Conservation (phyloP, 2,797 vertebrate species). For the Microhierax caerulescens region DNA sequence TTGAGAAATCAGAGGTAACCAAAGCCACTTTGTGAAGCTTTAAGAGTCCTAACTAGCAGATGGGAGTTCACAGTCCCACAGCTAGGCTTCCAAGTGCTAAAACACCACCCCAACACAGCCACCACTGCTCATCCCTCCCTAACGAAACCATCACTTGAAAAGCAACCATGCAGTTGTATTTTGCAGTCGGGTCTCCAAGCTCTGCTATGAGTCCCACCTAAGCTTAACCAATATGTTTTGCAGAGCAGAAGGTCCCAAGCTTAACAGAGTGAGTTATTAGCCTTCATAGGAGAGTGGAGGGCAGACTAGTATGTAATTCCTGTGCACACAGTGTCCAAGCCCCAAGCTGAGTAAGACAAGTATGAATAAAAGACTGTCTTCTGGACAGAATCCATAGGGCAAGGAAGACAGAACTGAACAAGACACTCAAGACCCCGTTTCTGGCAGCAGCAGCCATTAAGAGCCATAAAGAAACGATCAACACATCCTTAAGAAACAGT, state of each 20-base stretch:
- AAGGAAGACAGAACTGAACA: background rate
- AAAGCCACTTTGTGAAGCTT: background rate
- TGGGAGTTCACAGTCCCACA: background rate
- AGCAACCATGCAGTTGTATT: background rate
- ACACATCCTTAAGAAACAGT: background rate
- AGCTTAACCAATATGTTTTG: rapidly evolving
- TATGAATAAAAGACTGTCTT: background rate
- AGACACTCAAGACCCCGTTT: background rate
- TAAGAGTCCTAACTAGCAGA: background rate
- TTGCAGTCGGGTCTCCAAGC: background rate
- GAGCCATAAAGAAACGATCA: background rate
- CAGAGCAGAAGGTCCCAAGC: background rate
- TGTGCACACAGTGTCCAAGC: background rate
- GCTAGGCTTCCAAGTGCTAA: background rate
- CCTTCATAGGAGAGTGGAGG: background rate
- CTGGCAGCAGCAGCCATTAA: background rate
- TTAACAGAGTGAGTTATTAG: background rate
- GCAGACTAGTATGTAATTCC: background rate
- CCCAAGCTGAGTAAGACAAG: background rate
- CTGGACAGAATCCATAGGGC: background rate
- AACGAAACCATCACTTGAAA: background rate
- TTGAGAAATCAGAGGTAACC: background rate
- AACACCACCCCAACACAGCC: background rate
- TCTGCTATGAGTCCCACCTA: background rate
- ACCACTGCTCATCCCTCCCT: background rate